Evolutionary conservation across 2,888 invertebrate genomes (phyloP), one percentile per base, ranked within the genome.

Genomic region (Scaptomyza tumidula): DNA sequence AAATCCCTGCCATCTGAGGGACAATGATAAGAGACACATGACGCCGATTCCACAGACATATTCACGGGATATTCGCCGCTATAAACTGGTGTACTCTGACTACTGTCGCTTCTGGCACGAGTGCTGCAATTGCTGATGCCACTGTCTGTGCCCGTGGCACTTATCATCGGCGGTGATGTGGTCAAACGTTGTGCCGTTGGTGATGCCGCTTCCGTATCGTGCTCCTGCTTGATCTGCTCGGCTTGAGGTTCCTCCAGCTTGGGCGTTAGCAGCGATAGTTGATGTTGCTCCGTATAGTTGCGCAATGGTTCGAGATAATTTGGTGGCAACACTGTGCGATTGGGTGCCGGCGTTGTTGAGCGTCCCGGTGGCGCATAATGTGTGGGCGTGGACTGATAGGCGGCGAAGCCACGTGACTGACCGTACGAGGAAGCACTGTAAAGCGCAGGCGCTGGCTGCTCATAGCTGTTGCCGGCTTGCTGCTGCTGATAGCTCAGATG

Each of bases 121-220:
- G 89, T 84, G 72, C 89, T 86, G 70, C 89, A 89, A 19, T 86
- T 88, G 72, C 89, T 89, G 68, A 89, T 89, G 64, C 90, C 90
- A 56, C 90, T 90, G 60, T 89, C 89, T 14, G 89, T 89, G 60
- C 89, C 89, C 4, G 86, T 88, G 78, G 89, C 88, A 44, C 90
- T 89, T 39, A 86, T 90, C 56, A 89, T 39, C 2, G 89, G 89
- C 24, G 90, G 90, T 14, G 89, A 90, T 6, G 89, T 90, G 52
- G 89, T 89, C 14, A 86, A n/a, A 2, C 86, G 62, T 6, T 83
- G 86, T 0, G 66, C 55, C 0, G 50, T 35, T 11, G 83, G 80
- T 1, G 86, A 77, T 0, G 60, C 57, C 0, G 61, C 70, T 44
- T 77, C 73, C 7, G 45, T 10, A 2, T 75, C 72, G 4, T 72